phyloP scores from a whole-genome alignment of 2,888 invertebrate genomes.

The Lordiphosa fenestrarum region DNA sequence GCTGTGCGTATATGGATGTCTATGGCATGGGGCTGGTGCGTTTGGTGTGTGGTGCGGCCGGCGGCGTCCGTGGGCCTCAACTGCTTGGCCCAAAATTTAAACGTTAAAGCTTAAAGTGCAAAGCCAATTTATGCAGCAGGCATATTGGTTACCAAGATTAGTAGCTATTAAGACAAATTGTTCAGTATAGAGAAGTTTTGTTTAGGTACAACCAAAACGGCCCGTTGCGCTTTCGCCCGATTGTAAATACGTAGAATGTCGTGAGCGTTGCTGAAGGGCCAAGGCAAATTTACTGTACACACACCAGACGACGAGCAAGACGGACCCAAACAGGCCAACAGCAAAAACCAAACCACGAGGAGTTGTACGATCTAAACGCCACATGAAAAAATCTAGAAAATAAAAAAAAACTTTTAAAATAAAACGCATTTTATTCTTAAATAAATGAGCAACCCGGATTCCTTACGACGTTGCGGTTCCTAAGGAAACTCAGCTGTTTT shows the following conservation, averaged over 20 bases:
- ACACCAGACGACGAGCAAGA: neutral
- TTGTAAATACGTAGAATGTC: slow-evolving; percentile 48
- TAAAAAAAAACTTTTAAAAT: slow-evolving; percentile 20
- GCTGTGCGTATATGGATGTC: slow-evolving; percentile 35
- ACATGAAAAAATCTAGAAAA: slow-evolving; percentile 32
- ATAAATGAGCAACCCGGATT: neutral
- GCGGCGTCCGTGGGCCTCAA: slow-evolving; percentile 38
- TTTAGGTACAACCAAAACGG: slow-evolving; percentile 41
- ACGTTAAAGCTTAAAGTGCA: slow-evolving; percentile 60
- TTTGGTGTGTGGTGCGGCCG: slow-evolving; percentile 53
- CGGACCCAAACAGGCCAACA: neutral
- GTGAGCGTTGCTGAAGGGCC: slow-evolving; percentile 14
- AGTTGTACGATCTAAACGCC: slow-evolving; percentile 25
- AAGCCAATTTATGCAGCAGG: slow-evolving; percentile 19
- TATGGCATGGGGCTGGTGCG: slow-evolving; percentile 4
- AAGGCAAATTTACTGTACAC: slow-evolving; percentile 49
- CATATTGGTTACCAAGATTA: slow-evolving; percentile 30
- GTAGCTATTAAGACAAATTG: slow-evolving; percentile 58
- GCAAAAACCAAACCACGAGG: neutral
- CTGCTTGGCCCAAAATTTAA: slow-evolving; percentile 40
- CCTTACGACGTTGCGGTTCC: no score
- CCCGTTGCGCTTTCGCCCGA: slow-evolving; percentile 6
- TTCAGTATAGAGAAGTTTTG: slow-evolving; percentile 53
- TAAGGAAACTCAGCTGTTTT: no score
- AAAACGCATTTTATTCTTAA: slow-evolving; percentile 3